These are phyloP conservation scores for Sorex fumeus DNA, from an alignment of 2,113 vertebrate species.

Conservation along the genomic window DNA sequence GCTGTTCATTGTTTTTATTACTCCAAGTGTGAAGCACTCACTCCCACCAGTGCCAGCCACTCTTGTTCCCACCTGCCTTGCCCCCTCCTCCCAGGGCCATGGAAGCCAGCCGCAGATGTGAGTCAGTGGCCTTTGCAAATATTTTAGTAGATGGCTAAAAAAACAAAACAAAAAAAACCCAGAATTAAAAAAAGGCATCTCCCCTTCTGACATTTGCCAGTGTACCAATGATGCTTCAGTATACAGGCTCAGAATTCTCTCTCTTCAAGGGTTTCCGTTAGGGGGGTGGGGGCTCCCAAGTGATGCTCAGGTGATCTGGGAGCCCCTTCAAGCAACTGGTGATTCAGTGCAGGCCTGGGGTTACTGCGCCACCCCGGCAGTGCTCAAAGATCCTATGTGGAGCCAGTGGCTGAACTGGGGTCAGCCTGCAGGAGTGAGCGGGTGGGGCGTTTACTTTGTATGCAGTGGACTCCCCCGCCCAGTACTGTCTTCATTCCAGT, in stretches of 20 bases:
- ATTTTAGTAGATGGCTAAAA: background rate
- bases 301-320: no score
- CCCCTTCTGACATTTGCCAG: background rate
- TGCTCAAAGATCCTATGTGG: no score
- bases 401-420: no score
- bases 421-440: no score
- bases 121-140: constrained; percentile 19
- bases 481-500: no score
- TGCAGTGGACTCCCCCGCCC: no score
- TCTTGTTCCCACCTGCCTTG: background rate
- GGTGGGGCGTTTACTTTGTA: no score
- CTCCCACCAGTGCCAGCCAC: background rate
- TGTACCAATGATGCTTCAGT: background rate
- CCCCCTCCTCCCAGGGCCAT: background rate
- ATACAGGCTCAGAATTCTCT: background rate
- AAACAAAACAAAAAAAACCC: background rate
- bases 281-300: background rate
- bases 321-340: no score
- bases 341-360: no score
- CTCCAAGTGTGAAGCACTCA: background rate
- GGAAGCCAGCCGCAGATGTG: background rate
- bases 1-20: background rate
- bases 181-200: background rate
- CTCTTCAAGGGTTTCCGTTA: background rate
- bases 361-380: no score